phyloP scores from a whole-genome alignment of 2,888 invertebrate species.

The Reticulitermes lucifugus region DNA sequence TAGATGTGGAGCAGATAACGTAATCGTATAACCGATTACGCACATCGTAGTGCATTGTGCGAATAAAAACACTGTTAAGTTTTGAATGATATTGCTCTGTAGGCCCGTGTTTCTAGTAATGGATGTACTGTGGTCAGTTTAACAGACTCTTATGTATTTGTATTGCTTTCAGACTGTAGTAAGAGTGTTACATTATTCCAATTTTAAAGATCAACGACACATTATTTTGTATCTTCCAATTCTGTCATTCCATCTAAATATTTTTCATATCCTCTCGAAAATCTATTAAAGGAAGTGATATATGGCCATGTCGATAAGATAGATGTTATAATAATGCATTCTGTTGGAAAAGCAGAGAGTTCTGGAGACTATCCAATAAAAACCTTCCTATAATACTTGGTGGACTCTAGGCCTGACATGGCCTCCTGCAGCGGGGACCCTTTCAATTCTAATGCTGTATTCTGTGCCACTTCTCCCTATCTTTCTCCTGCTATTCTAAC shows the following conservation, averaged over 20 bases:
- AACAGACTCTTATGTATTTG: no score
- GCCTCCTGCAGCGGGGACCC: neutral
- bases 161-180: no score
- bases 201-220: no score
- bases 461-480: no score
- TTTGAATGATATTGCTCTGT: no score
- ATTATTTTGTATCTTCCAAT: neutral
- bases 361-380: conserved; percentile 49
- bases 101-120: no score
- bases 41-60: no score
- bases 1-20: no score
- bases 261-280: conserved; percentile 23
- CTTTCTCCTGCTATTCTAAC: neutral
- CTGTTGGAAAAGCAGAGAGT: conserved; percentile 40
- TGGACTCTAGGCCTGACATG: neutral
- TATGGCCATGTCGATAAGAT: conserved; percentile 48
- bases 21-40: no score
- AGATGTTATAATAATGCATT: conserved; percentile 50
- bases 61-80: no score
- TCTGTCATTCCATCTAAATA: conserved; percentile 13
- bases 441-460: neutral
- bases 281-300: conserved; percentile 44
- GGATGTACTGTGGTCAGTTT: no score
- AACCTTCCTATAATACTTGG: neutral
- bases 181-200: no score